Base-by-base conservation (phyloP, 1,140 invertebrate genomes). In the Drosophila mauritiana region DNA sequence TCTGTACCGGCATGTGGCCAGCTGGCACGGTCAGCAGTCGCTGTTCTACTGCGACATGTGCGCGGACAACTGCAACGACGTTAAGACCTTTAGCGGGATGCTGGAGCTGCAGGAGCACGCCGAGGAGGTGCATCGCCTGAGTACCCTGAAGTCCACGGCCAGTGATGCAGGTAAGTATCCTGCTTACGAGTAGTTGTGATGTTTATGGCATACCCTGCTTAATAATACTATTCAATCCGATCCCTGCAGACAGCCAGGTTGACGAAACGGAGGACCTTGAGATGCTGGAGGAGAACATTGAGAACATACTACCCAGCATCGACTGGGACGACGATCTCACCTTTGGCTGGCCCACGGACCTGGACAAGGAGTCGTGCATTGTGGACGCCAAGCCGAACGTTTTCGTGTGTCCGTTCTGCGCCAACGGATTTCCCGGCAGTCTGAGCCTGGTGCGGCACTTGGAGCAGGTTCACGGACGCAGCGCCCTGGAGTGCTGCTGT, bases 281-380 rank as follows among this genome's bases (percentile, higher is more conserved):
- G 51, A 88, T 88, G 83, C 61, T 88, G 1, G 83, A 88, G 42
- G 83, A 88, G 72, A 89, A 89, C 37, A 88, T 88, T 31, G 83
- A 88, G 4, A 84, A 88, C 20, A 37, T 88, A 7, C 31, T 86
- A 48, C 83, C 84, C 10, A 79, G 59, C 10, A 45, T 83, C 2
- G 84, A 88, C 36, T 83, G 84, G 84, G 83, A 63, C 11, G 84
- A 88, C 49, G 83, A 88, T 40, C 48, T 89, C 0, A 83, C 84
- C 12, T 88, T 88, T 12, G 84, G 72, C 10, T 88, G 83, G 83
- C 83, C 83, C 27, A 73, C 56, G 72, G 83, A 69, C 34, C 43
- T 88, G 5, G 79, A 76, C 37, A 88, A 88, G 31, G 76, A 83
- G 53, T 58, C 72, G 0, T 82, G 83, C 63, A 83, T 79, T 36